Base-by-base conservation (phyloP, 2,797 vertebrate genomes). In the Nannoperca obscura region DNA sequence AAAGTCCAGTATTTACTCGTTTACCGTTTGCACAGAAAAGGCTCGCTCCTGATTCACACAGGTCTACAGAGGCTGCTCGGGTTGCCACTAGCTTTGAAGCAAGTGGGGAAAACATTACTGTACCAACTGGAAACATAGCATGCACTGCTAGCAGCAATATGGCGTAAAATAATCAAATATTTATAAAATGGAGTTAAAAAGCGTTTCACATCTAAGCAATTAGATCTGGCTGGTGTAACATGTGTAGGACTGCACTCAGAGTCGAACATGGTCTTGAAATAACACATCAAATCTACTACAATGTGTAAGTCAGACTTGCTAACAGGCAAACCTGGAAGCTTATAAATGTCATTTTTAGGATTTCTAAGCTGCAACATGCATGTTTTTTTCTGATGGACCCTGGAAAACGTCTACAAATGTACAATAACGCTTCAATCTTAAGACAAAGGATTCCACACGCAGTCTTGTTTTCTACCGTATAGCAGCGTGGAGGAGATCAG, bases 11-110 rank as follows among this genome's bases (percentile, higher is more conserved):
- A 32, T 81, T 80, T 71, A 57, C 78, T 67, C 74, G 50, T 67
- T 71, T n/a, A 58, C 74, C 60, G 59, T 75, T 59, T 74, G 49
- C 53, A 71, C 65, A 80, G 69, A 55, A 80, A 78, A 59, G 55
- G 57, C 59, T 46, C 68, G 68, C 65, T 50, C 73, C 54, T 78
- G 57, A 84, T 86, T 87, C 81, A 80, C n/a, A 36, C 64, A 34
- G 62, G 73, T 77, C 67, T 52, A 71, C 78, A 77, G 60, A 76
- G 63, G 67, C 77, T 50, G 70, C 58, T 52, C 52, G 1, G 36
- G 53, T 85, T 36, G 58, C 71, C 71, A 49, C 73, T 8, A 30
- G 74, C 86, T 89, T 86, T 89, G 87, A 89, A 81, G 82, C 76
- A 71, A 68, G 67, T 24, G 74, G 62, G 71, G 66, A 42, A 47